A percentile compares a stretch with the other conserved stretches of the same genome.
These are phyloP conservation scores for Drosophila mayaguana DNA, from an alignment of 2,888 invertebrate genomes.

Conservation along the genomic window DNA sequence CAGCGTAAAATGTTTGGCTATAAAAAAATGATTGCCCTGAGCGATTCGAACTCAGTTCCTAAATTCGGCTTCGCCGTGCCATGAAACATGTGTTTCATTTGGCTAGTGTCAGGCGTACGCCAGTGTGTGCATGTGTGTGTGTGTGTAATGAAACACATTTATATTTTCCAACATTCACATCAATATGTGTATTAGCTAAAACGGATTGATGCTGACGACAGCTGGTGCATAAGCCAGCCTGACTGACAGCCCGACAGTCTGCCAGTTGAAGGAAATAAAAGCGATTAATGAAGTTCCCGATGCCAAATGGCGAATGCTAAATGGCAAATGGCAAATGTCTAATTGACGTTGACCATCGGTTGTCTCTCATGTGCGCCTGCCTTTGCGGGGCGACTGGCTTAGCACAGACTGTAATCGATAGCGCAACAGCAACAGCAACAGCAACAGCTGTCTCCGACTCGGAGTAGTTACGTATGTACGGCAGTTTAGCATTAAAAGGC, in stretches of 20 bases:
- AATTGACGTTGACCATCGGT: constrained; percentile 56
- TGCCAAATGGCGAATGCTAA: constrained; percentile 62
- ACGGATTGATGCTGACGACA: constrained; percentile 58
- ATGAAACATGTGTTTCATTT: constrained; percentile 68
- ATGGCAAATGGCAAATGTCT: constrained; percentile 60
- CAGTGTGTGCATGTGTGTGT: background rate
- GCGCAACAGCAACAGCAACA: constrained; percentile 30
- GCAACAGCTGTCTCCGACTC: constrained; percentile 36
- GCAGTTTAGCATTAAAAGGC: constrained; percentile 35
- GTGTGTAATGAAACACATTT: constrained; percentile 48
- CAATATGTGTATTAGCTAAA: constrained; percentile 40
- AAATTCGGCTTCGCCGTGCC: constrained; percentile 59
- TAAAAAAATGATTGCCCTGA: constrained; percentile 69
- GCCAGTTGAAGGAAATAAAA: constrained; percentile 50
- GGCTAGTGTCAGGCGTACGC: background rate
- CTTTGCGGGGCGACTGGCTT: background rate
- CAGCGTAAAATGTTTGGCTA: constrained; percentile 63
- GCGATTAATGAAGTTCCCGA: constrained; percentile 70
- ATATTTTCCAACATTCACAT: constrained; percentile 51
- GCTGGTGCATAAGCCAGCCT: constrained; percentile 46
- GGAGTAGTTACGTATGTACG: constrained; percentile 12
- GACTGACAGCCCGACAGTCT: constrained; percentile 39
- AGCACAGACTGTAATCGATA: constrained; percentile 44
- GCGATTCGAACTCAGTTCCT: constrained; percentile 50
- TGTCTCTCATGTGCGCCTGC: constrained; percentile 9